These are phyloP conservation scores for Mesembrinibis cayennensis DNA, from an alignment of 2,113 vertebrate species.

Conservation along the genomic window DNA sequence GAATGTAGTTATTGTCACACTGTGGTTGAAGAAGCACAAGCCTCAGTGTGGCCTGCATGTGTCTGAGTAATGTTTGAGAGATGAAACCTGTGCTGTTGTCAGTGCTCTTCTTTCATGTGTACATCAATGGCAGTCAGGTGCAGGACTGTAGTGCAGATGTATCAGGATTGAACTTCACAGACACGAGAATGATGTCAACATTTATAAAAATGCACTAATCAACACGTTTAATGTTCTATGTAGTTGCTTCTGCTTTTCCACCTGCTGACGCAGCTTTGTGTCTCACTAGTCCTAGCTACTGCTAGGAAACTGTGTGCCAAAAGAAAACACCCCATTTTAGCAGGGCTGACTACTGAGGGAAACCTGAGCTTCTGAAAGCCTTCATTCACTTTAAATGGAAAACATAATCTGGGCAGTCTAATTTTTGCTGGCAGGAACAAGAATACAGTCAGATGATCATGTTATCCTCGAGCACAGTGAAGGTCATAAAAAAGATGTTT, in stretches of 20 bases:
- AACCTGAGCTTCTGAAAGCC: neutral
- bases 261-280: neutral
- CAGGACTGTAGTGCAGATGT: neutral
- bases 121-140: neutral
- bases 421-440: neutral
- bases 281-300: neutral
- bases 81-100: neutral
- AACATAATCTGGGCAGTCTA: neutral
- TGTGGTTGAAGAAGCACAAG: neutral
- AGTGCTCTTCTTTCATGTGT: neutral
- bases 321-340: neutral
- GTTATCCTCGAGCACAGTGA: neutral
- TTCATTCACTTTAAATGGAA: neutral
- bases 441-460: neutral
- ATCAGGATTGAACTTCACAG: neutral
- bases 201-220: neutral
- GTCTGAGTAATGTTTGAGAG: neutral
- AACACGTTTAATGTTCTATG: neutral
- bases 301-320: neutral
- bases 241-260: neutral
- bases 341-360: neutral
- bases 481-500: neutral
- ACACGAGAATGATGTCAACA: neutral
- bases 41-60: neutral
- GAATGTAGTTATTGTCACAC: neutral